Evolutionary conservation across 2,113 vertebrate species (phyloP).

Genomic region (rat (Rattus norvegicus)): DNA sequence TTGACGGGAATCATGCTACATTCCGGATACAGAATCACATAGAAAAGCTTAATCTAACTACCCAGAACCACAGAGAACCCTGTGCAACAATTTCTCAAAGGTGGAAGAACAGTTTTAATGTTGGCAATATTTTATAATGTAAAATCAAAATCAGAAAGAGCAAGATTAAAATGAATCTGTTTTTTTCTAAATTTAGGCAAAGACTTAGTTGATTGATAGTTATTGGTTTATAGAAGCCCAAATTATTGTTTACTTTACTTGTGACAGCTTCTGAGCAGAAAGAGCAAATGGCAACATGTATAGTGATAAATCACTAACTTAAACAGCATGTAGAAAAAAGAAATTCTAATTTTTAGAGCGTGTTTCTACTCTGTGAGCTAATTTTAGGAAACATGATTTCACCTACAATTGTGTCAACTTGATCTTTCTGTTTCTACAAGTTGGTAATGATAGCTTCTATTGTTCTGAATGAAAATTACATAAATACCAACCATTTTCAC

Average conservation of each 20-base stretch:
- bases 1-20: constrained; percentile 46
- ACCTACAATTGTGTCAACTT: neutral
- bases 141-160: constrained; percentile 3
- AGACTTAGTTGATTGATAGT: neutral
- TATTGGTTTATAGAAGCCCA: neutral
- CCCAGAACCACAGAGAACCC: neutral
- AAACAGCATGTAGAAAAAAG: neutral
- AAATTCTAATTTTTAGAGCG: neutral
- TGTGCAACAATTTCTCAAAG: neutral
- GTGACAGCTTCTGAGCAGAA: neutral
- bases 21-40: constrained; percentile 30
- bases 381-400: neutral
- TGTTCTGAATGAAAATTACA: neutral
- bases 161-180: neutral
- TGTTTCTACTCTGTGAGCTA: neutral
- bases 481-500: neutral
- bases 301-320: neutral
- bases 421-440: neutral
- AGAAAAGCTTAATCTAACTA: constrained; percentile 32
- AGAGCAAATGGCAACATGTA: neutral
- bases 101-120: neutral
- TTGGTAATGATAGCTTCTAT: neutral
- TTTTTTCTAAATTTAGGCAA: neutral
- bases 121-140: neutral
- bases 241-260: neutral